These are phyloP conservation scores for Luscinia megarhynchos DNA, from an alignment of 2,797 vertebrate species.

Conservation along the genomic window DNA sequence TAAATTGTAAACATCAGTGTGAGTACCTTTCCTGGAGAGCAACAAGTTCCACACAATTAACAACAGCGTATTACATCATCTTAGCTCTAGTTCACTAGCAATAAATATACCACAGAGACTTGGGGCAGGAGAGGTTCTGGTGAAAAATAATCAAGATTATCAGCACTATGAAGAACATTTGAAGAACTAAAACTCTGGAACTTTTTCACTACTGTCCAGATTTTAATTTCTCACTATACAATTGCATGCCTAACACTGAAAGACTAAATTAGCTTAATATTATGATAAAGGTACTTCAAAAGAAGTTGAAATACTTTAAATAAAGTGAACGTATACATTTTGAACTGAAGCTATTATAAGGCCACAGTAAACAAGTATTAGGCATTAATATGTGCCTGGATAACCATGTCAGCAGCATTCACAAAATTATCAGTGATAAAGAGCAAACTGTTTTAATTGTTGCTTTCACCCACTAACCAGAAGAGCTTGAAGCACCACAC, in stretches of 20 bases:
- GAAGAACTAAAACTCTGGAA: neutral
- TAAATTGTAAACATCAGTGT: neutral
- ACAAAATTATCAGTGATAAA: neutral
- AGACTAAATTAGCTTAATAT: neutral
- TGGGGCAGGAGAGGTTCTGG: neutral
- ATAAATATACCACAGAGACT: neutral
- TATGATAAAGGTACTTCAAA: neutral
- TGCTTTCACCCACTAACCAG: neutral
- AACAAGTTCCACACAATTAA: slow-evolving; percentile 13
- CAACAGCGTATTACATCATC: neutral
- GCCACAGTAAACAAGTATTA: neutral
- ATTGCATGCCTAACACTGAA: neutral
- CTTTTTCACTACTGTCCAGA: neutral
- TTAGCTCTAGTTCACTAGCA: neutral
- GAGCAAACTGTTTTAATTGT: neutral
- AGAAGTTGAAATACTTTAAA: neutral
- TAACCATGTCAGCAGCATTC: accelerated
- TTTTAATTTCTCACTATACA: neutral
- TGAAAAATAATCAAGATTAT: neutral
- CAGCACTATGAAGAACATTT: neutral
- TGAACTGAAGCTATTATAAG: neutral
- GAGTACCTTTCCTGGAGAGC: neutral
- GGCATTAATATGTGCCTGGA: neutral
- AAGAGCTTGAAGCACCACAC: neutral
- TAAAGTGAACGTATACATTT: neutral